These are phyloP conservation scores for Cheilosia soror DNA, from an alignment of 2,888 invertebrate species.

Conservation along the genomic window DNA sequence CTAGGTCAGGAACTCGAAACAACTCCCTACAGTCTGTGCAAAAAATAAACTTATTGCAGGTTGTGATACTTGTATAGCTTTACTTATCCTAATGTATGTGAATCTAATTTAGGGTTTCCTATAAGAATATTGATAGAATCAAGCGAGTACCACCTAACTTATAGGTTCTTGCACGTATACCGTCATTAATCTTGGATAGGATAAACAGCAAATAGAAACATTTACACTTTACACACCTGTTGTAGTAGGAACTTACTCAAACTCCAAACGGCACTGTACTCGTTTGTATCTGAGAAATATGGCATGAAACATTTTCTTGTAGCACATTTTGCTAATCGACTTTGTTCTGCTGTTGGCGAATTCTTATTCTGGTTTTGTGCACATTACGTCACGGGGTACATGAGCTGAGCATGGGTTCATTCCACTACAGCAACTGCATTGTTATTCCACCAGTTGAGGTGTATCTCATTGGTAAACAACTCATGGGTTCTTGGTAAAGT, in stretches of 20 bases:
- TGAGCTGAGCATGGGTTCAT: background rate
- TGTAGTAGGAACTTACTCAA: too few species aligned
- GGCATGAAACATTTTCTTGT: background rate
- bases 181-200: too few species aligned
- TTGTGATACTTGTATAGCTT: background rate
- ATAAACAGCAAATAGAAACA: too few species aligned
- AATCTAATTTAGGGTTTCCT: background rate
- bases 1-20: conserved; percentile 48
- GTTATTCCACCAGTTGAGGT: background rate
- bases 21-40: conserved; percentile 15
- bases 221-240: too few species aligned
- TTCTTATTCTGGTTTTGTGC: conserved; percentile 13
- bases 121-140: too few species aligned
- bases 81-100: background rate
- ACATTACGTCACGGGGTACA: background rate
- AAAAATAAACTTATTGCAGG: background rate
- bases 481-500: background rate
- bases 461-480: conserved; percentile 1
- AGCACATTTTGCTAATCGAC: background rate
- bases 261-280: too few species aligned
- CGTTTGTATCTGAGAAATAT: background rate
- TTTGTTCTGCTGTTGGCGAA: background rate
- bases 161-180: too few species aligned
- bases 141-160: too few species aligned
- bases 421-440: conserved; percentile 9